Evolutionary conservation across 2,113 vertebrate species (phyloP).

Genomic region (Tapirus terrestris): DNA sequence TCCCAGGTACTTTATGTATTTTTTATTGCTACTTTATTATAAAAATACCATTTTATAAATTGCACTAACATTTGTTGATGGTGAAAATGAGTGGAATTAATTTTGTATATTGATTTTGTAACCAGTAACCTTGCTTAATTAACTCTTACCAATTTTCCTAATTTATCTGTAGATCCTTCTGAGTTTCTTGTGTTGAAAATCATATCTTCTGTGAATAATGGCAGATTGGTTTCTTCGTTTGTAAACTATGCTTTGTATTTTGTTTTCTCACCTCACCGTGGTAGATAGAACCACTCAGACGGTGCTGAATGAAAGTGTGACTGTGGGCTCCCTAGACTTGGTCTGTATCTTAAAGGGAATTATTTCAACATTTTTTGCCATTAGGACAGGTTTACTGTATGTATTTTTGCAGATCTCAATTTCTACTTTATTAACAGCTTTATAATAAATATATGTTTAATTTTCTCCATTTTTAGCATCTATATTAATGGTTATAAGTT

Average conservation of each 20-base stretch:
- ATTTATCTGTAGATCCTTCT: background rate
- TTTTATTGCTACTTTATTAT: background rate
- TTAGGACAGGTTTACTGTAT: background rate
- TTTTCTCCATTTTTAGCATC: slow-evolving; percentile 41
- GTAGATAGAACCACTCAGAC: background rate
- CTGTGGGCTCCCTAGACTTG: background rate
- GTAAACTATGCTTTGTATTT: background rate
- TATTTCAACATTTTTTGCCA: background rate
- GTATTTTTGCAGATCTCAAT: background rate
- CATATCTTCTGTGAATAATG: background rate
- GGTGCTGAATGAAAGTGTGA: background rate
- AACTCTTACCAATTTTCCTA: slow-evolving; percentile 33
- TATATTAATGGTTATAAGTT: slow-evolving; percentile 2
- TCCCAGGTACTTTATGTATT: background rate
- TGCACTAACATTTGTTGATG: background rate
- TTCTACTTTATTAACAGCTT: background rate
- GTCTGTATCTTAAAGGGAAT: background rate
- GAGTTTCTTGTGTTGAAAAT: slow-evolving; percentile 3
- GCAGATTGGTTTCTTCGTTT: slow-evolving; percentile 4
- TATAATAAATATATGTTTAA: background rate
- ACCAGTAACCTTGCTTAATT: background rate
- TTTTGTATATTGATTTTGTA: slow-evolving; percentile 52
- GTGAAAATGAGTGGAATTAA: background rate
- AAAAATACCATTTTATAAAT: background rate
- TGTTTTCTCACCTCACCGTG: background rate